Evolutionary conservation across 30 jellyfish, hydroid and myxozoan species (phyloP), one percentile per base, ranked within the genome.

Genomic region (Phacellophora camtschatica): DNA sequence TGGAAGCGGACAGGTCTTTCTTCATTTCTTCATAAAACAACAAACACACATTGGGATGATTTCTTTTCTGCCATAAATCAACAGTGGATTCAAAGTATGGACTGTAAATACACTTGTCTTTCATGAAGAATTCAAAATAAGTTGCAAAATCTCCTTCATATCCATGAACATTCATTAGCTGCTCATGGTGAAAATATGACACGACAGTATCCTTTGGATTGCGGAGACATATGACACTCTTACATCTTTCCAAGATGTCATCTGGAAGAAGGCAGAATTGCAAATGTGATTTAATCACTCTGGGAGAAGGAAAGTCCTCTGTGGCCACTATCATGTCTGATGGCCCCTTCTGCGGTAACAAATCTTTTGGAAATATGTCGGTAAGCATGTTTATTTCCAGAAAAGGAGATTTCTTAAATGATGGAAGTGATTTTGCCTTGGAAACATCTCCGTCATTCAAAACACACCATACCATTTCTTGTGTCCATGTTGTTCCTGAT

Each of bases 401-500:
- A 48, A 29, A 72, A 3, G 74, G 85, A 29, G 22, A 57, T 16
- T 62, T 49, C 20, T 29, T 62, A 16, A 3, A 9, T 4, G 51
- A 16, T 39, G 55, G 0, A 28, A 2, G 41, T 8, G 42, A 59
- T 27, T 71, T 71, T 0, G 72, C 59, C 11, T 11, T 23, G 4
- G 31, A 2, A 3, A 53, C 8, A 50, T 72, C 41, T 22, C 57
- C 31, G 56, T 30, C 32, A 27, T 49, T 72, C 20, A 3, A 28
- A n/a, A 72, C 51, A 32, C 72, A 50, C 74, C 85, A 72, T 29
- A 54, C 72, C 8, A 50, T 30, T 24, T 72, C 72, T 34, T 32
- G 59, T 11, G 73, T 72, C 88, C 88, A 77, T 28, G 88, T 77
- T 35, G 88, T 77, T 57, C 88, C 88, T 15, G 29, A 57, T 33